Base-by-base conservation (phyloP, 1,140 invertebrate species). In the Zaprionus camerounensis region DNA sequence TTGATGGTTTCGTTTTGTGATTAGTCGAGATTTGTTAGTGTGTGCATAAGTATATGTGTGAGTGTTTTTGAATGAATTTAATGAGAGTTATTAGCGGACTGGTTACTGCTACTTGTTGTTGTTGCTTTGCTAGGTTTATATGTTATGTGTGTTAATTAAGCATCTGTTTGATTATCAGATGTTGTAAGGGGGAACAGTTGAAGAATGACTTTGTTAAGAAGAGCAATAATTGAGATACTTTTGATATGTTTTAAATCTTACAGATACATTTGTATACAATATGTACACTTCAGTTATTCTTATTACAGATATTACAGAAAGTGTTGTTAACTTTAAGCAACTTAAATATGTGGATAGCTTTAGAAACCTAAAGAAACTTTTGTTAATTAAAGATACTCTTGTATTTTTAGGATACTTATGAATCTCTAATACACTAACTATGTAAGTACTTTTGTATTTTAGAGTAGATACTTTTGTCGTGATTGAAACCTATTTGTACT, bases 71-170 rank as follows among this genome's bases (percentile, higher is more conserved):
- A 68, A 55, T 81, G 67, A 69, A 74, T 81, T 88, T 88, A 88
- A 90, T 88, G 81, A 90, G 71, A 69, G 84, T 73, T 88, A 87
- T 87, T 87, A 88, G 74, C 73, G 72, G 62, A 72, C 71, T 81
- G 80, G 79, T 87, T 76, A 38, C 36, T 13, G 13, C 13, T 38
- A 13, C 36, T 4, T 13, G 31, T 71, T 49, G 66, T 41, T 6
- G 22, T 56, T 28, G 9, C 26, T 41, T 15, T 49, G 34, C 38
- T 65, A 12, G 31, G 57, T 11, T 59, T 65, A 44, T 44, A 62
- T 56, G 38, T 56, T 76, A 31, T 66, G 28, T 56, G 36, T 61
- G 46, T 36, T 59, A 66, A 76, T 76, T 65, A 71, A 62, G 22
- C 53, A 71, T 71, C 67, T 75, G 41, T 34, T 5, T 11, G 44